phyloP scores from a whole-genome alignment of 1,140 invertebrate species.

The Bombyx mori region DNA sequence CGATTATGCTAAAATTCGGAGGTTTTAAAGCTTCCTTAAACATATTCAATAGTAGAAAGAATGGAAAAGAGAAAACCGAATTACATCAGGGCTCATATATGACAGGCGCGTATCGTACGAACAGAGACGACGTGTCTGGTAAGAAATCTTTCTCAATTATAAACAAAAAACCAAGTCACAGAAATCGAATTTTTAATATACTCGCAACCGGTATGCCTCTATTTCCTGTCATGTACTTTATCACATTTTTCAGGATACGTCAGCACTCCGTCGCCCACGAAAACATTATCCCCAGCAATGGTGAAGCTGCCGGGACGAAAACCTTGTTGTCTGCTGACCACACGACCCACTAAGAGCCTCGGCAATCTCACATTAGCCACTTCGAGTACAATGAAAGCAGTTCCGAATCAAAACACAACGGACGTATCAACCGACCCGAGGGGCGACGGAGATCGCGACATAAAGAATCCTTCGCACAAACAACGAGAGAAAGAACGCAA shows the following conservation, averaged over 20 bases:
- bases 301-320: constrained; percentile 21
- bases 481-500: constrained; percentile 32
- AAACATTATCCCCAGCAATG: constrained; percentile 28
- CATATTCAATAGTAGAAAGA: constrained; percentile 27
- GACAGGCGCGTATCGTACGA: constrained; percentile 46
- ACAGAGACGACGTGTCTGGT: constrained; percentile 44
- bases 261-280: constrained; percentile 21
- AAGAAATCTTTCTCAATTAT: constrained; percentile 9
- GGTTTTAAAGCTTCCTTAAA: constrained; percentile 62
- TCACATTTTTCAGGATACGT: constrained; percentile 19
- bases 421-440: constrained; percentile 25
- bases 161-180: constrained; percentile 1
- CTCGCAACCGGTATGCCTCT: no score
- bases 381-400: constrained; percentile 12
- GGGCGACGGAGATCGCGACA: constrained; percentile 6
- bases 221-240: no score
- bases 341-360: constrained; percentile 38
- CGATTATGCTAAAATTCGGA: constrained; percentile 52
- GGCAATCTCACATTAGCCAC: constrained; percentile 20
- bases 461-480: neutral
- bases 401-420: constrained; percentile 19
- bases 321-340: neutral
- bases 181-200: no score
- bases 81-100: constrained; percentile 21
- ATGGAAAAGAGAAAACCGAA: constrained; percentile 27